Base-by-base conservation (phyloP, 2,797 vertebrate genomes). In the Myotis findleyi region DNA sequence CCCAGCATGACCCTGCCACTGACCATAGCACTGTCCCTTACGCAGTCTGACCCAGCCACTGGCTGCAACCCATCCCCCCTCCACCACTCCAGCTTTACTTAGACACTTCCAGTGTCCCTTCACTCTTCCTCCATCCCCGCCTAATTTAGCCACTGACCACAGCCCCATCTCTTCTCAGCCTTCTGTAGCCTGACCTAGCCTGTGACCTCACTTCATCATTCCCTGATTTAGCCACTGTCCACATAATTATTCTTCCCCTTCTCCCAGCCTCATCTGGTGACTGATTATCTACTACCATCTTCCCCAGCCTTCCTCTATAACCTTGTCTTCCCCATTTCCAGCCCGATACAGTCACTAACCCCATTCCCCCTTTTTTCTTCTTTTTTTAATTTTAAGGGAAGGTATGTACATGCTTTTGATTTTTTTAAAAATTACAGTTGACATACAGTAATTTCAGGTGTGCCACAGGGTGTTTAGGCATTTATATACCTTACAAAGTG, bases 1-100 rank as follows among this genome's bases (percentile, higher is more conserved):
- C 92, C 90, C 66, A 91, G 77, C 75, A 69, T 97, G 96, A 96
- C 97, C 96, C 44, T 73, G 82, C 47, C 94, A 91, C 86, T 97
- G 90, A 97, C 96, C 93, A 57, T 73, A 95, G 36, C 82, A 72
- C 75, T 90, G 6, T 91, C 55, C 88, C 87, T 84, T 94, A 9
- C 36, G 38, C 75, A 94, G 51, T 5, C 36, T 55, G 66, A 82
- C 72, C 83, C 75, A 89, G 84, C 62, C 49, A 12, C 33, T 68
- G 87, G 44, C 57, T 55, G 16, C 72, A 33, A 41, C 91, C 30
- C 33, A n/a, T 38, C 57, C 47, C 21, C 16, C 8, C 25, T 7
- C 25, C 53, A 20, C 47, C 80, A 3, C 33, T 64, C 75, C 79
- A 83, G 55, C 33, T 76, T 79, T 75, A 38, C 71, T 77, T 93